A percentile compares a stretch with the other conserved stretches of the same genome.
Evolutionary conservation across 2,888 invertebrate genomes (phyloP).

Genomic region (Brachycybe producta): DNA sequence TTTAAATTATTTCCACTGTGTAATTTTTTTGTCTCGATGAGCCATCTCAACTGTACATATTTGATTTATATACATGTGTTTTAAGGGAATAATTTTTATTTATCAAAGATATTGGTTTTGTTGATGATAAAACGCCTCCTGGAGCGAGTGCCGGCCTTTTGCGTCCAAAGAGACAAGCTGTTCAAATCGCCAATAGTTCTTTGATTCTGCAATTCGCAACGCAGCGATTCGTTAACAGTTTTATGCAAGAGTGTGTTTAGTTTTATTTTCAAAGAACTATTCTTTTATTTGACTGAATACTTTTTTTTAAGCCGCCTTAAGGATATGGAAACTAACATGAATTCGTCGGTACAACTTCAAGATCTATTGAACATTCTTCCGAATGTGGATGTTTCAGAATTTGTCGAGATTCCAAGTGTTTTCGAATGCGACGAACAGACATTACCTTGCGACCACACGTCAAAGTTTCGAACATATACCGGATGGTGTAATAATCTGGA

Average conservation of each 20-base stretch:
- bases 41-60: too few species aligned
- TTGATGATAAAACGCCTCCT: slow-evolving; percentile 52
- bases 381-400: slow-evolving; percentile 35
- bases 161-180: slow-evolving; percentile 70
- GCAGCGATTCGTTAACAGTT: slow-evolving; percentile 62
- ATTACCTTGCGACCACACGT: slow-evolving; percentile 52
- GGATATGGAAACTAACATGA: slow-evolving; percentile 24
- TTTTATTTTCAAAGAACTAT: neutral
- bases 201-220: slow-evolving; percentile 74
- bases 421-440: slow-evolving; percentile 45
- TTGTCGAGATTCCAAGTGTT: slow-evolving; percentile 34
- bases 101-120: slow-evolving; percentile 13
- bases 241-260: slow-evolving; percentile 40
- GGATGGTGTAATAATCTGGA: slow-evolving; percentile 80
- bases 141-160: slow-evolving; percentile 83
- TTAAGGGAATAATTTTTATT: too few species aligned
- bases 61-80: too few species aligned
- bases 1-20: too few species aligned
- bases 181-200: slow-evolving; percentile 71
- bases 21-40: too few species aligned
- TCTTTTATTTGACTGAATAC: neutral
- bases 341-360: slow-evolving; percentile 29
- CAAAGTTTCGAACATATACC: slow-evolving; percentile 49
- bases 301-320: slow-evolving; percentile 21
- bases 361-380: slow-evolving; percentile 36